Evolutionary conservation across 2,888 invertebrate species (phyloP), one percentile per base, ranked within the genome.

Genomic region (Caprella mutica): DNA sequence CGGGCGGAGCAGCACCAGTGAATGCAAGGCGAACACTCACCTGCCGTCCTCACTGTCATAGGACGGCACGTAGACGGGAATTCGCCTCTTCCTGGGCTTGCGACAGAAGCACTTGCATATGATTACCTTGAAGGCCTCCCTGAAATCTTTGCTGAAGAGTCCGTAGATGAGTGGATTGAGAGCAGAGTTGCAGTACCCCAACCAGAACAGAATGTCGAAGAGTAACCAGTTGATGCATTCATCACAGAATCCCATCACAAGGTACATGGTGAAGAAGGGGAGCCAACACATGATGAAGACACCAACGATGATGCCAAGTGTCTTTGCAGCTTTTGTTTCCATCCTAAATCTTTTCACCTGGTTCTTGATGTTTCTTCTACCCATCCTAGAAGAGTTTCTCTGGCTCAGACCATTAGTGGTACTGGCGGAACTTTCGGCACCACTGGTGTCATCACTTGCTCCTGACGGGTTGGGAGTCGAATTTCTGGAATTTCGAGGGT

Each of bases 291-390:
- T 81, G 56, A 94, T 91, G 75, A 97, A 97, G 44, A 92, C 88
- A 1, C 96, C 96, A 3, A 97, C 94, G 65, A 97, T 96, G 66
- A 97, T 93, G 61, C 91, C 94, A 53, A 96, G 77, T 0, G 94
- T 94, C 74, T 94, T 94, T 2, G 94, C 93, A 0, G 94, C 94
- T 75, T 94, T 94, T 0, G 93, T 93, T 73, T 96, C 94, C 85
- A 91, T 90, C 4, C 87, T 81, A 72, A 91, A 91, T 48, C 90
- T 81, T 72, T 89, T 89, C 64, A 90, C 89, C 79, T 76, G 75
- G 3, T 88, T 86, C 72, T 90, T 91, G 62, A 91, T 87, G 72
- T 91, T 91, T 59, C 90, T 78, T 69, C 86, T 86, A 27, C 89
- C 88, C 85, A 90, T 65, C 33, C 59, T 17, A 6, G 65, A 59